phyloP scores from a whole-genome alignment of 1,140 invertebrate species.

The Aphaenogaster rudis region DNA sequence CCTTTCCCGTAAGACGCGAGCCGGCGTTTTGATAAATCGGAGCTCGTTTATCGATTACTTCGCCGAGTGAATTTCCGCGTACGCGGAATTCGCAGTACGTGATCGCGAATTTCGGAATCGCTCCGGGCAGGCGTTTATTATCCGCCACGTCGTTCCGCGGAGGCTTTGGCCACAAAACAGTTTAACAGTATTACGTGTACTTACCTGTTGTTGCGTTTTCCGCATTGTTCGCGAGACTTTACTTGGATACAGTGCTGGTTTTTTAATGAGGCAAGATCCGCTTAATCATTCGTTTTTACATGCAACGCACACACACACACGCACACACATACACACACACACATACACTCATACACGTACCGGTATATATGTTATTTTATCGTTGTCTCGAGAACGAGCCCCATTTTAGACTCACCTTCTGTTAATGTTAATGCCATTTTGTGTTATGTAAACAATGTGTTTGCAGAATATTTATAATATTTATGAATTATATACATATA shows the following conservation, averaged over 20 bases:
- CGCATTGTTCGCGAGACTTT: not conserved
- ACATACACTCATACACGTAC: not conserved
- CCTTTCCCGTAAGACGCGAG: not conserved
- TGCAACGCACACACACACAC: not conserved
- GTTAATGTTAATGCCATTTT: not conserved
- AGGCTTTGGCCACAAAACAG: not conserved
- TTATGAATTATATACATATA: no score
- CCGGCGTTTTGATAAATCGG: not conserved
- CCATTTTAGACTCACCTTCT: not conserved
- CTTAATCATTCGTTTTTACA: not conserved
- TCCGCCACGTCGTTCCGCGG: not conserved
- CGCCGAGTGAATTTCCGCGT: no score
- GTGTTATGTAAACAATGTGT: not conserved
- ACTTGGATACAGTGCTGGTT: not conserved
- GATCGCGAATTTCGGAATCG: not conserved
- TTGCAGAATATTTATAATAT: not conserved
- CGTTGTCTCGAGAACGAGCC: not conserved
- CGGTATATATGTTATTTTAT: not conserved
- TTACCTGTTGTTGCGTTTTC: not conserved
- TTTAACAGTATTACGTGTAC: not conserved
- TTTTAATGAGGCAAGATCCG: not conserved
- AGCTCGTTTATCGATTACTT: not conserved
- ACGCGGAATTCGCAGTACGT: not conserved
- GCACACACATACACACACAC: no score
- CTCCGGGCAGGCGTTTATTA: not conserved